Conservation (phyloP, 2,113 vertebrate genomes). For the Pelvicachromis taeniatus region DNA sequence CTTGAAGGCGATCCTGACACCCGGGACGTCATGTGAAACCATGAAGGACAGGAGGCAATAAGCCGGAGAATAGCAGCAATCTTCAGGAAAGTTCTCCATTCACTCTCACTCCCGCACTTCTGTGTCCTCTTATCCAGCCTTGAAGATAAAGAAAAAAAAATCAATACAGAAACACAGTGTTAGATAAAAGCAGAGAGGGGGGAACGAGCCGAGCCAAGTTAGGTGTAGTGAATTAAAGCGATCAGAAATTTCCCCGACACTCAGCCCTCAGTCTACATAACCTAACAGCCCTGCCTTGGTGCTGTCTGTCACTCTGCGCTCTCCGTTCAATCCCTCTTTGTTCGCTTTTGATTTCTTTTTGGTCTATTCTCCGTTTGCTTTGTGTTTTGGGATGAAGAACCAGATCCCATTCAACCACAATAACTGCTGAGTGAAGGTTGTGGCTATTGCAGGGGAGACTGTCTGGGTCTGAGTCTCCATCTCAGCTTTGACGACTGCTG, state of each 20-base stretch:
- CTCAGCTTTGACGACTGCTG: conserved; percentile 2
- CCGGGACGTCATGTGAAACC: conserved; percentile 86
- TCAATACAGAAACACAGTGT: conserved; percentile 92
- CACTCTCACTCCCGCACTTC: conserved; percentile 82
- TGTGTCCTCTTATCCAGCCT: conserved; percentile 94
- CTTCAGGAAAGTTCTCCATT: conserved; percentile 90
- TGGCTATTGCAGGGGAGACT: conserved; percentile 31
- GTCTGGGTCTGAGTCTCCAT: conserved; percentile 17
- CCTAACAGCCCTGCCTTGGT: conserved; percentile 83
- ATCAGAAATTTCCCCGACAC: conserved; percentile 90
- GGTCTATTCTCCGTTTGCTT: conserved; percentile 40
- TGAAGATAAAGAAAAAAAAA: conserved; percentile 96
- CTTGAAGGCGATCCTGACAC: conserved; percentile 83
- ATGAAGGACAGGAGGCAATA: conserved; percentile 94
- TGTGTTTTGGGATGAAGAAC: conserved; percentile 62
- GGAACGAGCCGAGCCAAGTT: conserved; percentile 72
- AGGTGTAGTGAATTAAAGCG: conserved; percentile 92
- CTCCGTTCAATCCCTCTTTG: conserved; percentile 55
- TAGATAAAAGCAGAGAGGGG: conserved; percentile 88
- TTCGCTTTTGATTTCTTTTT: conserved; percentile 71
- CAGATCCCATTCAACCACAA: conserved; percentile 45
- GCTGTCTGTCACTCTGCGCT: conserved; percentile 76
- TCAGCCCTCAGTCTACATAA: conserved; percentile 82
- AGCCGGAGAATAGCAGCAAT: conserved; percentile 88
- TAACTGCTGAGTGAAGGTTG: conserved; percentile 58